These are phyloP conservation scores for Gryllus longicercus DNA, from an alignment of 2,888 invertebrate species.

Conservation along the genomic window DNA sequence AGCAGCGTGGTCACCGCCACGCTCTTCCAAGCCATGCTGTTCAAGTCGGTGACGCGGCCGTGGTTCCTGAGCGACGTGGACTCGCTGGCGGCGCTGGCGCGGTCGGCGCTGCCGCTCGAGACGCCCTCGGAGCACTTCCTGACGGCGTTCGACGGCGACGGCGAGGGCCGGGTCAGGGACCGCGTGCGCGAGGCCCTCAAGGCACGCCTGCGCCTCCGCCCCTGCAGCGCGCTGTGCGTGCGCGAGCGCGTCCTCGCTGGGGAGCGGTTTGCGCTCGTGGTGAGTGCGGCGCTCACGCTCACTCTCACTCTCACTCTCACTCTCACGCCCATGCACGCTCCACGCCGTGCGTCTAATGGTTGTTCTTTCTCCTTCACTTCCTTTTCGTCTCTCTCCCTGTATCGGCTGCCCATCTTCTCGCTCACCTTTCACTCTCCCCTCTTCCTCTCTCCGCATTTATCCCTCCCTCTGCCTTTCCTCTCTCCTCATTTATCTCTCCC, in stretches of 20 bases:
- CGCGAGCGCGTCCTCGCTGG: background rate
- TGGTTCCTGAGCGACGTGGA: too few relatives aligned
- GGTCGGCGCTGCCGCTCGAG: too few relatives aligned
- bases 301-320: too few relatives aligned
- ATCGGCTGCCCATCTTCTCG: conserved; percentile 12
- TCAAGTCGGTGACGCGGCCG: too few relatives aligned
- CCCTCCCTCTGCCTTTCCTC: background rate
- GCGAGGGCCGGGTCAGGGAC: background rate
- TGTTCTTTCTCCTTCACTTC: conserved; percentile 22
- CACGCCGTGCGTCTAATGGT: background rate
- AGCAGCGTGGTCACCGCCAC: too few relatives aligned
- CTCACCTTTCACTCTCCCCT: background rate
- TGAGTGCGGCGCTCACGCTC: background rate
- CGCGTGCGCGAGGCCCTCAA: background rate
- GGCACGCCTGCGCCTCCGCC: background rate
- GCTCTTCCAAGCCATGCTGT: too few relatives aligned
- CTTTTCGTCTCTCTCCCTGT: conserved; percentile 20
- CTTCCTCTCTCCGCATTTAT: conserved; percentile 5
- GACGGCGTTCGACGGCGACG: background rate
- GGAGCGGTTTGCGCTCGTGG: background rate
- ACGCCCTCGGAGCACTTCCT: too few relatives aligned
- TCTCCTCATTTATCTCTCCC: background rate
- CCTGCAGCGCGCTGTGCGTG: background rate
- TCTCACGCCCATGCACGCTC: too few relatives aligned
- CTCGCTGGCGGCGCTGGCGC: too few relatives aligned